Conservation (phyloP, 2,113 vertebrate genomes). For the Suricata suricatta region DNA sequence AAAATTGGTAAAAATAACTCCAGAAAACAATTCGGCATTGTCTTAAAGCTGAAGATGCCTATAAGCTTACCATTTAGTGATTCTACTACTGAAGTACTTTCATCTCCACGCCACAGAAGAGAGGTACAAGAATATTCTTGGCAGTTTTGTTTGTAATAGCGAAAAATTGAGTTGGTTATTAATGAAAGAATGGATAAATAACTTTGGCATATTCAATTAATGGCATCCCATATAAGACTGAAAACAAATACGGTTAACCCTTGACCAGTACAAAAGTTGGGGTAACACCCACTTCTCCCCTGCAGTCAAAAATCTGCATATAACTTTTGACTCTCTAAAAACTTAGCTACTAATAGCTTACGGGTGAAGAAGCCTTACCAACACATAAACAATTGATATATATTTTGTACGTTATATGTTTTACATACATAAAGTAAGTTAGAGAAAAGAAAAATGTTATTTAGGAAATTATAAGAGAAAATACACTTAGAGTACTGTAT, state of each 20-base stretch:
- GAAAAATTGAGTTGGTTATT: not conserved
- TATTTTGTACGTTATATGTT: not conserved
- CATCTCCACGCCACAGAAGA: not conserved
- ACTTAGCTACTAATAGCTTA: not conserved
- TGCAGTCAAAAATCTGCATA: not conserved
- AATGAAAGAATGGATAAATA: not conserved
- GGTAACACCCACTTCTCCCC: not conserved
- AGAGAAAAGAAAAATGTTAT: not conserved
- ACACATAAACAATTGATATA: not conserved
- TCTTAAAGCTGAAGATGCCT: not conserved
- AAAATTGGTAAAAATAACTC: not conserved
- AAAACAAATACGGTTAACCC: not conserved
- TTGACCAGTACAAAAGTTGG: not conserved
- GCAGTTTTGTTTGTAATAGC: not conserved
- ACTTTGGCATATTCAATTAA: not conserved
- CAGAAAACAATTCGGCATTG: not conserved
- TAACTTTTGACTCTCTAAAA: not conserved
- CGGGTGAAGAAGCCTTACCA: not conserved
- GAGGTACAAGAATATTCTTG: not conserved
- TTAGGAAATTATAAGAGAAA: not conserved
- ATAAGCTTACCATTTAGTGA: not conserved
- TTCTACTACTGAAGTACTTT: not conserved
- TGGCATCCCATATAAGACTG: not conserved
- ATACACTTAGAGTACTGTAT: not conserved
- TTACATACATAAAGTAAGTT: not conserved